Conservation (phyloP, 2,888 invertebrate genomes). For the Malachius bipustulatus region DNA sequence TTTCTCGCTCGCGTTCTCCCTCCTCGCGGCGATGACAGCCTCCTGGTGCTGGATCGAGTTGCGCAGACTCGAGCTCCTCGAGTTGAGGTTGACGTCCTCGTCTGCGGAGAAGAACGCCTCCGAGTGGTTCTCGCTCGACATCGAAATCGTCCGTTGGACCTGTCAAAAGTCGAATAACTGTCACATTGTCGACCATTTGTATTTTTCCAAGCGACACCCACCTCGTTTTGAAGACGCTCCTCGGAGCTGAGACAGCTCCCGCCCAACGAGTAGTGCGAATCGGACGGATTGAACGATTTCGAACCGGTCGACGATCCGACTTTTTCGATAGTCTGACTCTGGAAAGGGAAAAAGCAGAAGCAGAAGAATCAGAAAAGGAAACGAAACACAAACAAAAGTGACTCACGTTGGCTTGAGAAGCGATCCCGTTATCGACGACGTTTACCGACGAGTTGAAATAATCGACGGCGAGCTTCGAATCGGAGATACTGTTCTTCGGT, state of each 20-base stretch:
- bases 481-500: conserved; percentile 77
- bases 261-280: conserved; percentile 55
- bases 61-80: conserved; percentile 54
- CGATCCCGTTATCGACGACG: too few species aligned
- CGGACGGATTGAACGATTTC: conserved; percentile 47
- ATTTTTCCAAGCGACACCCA: conserved; percentile 18
- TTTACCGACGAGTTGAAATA: conserved; percentile 43
- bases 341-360: too few species aligned
- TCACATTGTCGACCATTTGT: too few species aligned
- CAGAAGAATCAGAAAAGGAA: too few species aligned
- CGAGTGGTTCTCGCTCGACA: conserved; percentile 81
- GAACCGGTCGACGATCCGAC: conserved; percentile 36
- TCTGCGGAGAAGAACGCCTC: conserved; percentile 91
- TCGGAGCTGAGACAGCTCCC: conserved; percentile 47
- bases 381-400: too few species aligned
- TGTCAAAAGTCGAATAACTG: conserved; percentile 19
- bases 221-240: conserved; percentile 46
- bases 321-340: not conserved
- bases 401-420: too few species aligned
- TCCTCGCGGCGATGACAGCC: too few species aligned
- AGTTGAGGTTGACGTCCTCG: conserved; percentile 63
- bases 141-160: conserved; percentile 72
- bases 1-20: too few species aligned
- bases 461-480: conserved; percentile 72
- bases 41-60: conserved; percentile 59